Percentiles rank a stretch among this genome's conserved stretches.
Conservation (phyloP, 2,888 invertebrate genomes). For the Zaprionus lineosus region DNA sequence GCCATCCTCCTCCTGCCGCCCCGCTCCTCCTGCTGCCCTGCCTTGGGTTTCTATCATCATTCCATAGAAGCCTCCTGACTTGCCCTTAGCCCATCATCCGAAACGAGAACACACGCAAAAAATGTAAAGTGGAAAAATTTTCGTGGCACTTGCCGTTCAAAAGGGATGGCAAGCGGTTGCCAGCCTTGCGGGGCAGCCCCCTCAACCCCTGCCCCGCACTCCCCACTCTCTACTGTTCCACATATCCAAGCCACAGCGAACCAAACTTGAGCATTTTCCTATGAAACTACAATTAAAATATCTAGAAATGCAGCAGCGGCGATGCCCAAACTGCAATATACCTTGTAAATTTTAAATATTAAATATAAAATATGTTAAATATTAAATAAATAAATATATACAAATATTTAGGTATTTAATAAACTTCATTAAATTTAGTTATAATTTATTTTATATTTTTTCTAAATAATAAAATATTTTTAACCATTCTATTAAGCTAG, state of each 20-base stretch:
- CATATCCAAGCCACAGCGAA: slow-evolving; percentile 25
- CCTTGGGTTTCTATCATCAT: too few relatives aligned
- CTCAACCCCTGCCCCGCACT: not conserved
- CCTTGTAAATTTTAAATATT: not conserved
- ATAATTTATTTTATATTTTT: too few relatives aligned
- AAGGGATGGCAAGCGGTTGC: slow-evolving; percentile 10
- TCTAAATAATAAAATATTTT: too few relatives aligned
- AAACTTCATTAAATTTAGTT: too few relatives aligned
- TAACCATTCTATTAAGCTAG: too few relatives aligned
- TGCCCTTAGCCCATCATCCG: slow-evolving; percentile 50
- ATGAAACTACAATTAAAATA: slow-evolving; percentile 63
- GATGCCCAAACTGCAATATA: not conserved
- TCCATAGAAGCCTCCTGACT: slow-evolving; percentile 46
- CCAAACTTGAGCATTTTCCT: slow-evolving; percentile 71
- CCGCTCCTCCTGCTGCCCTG: slow-evolving; percentile 5
- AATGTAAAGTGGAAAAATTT: slow-evolving; percentile 70
- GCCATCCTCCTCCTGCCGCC: not conserved
- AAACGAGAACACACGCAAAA: slow-evolving; percentile 70
- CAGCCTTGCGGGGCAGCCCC: not conserved
- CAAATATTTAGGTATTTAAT: too few relatives aligned
- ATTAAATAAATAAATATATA: too few relatives aligned
- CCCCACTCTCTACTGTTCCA: slow-evolving; percentile 14
- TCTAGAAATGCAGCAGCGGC: not conserved
- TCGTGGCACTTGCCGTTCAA: slow-evolving; percentile 59
- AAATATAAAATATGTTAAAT: too few relatives aligned